Percentiles rank a stretch among this genome's conserved stretches.
Conservation (phyloP, 2,113 vertebrate genomes). For the Malurus alboscapulatus region DNA sequence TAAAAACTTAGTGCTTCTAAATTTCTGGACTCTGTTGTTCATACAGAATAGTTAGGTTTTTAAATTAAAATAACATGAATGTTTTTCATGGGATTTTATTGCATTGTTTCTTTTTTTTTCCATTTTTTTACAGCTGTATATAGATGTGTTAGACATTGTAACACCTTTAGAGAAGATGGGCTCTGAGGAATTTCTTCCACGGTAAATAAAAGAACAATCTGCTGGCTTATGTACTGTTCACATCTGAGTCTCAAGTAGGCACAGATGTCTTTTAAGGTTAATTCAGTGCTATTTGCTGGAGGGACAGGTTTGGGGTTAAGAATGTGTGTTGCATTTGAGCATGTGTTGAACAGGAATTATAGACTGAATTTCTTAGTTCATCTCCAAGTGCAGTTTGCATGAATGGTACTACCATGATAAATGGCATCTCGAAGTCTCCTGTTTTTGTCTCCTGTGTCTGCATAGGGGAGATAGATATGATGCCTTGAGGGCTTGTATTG, state of each 20-base stretch:
- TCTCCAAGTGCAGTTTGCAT: background rate
- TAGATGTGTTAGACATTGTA: slow-evolving; percentile 87
- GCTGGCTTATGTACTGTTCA: background rate
- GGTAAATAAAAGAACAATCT: slow-evolving; percentile 66
- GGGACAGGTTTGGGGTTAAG: background rate
- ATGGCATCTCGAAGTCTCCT: background rate
- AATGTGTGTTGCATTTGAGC: background rate
- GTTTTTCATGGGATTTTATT: background rate
- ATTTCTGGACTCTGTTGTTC: background rate
- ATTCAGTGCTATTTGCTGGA: background rate
- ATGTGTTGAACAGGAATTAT: background rate
- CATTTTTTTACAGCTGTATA: slow-evolving; percentile 82
- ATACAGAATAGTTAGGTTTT: background rate
- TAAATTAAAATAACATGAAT: background rate
- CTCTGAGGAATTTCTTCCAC: slow-evolving; percentile 87
- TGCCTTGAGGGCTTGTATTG: slow-evolving; percentile 90
- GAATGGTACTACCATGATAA: background rate
- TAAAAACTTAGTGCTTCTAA: background rate
- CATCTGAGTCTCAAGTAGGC: background rate
- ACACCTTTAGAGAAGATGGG: slow-evolving; percentile 77
- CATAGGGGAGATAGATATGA: slow-evolving; percentile 91
- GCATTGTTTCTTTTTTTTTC: background rate
- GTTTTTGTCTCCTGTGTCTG: background rate
- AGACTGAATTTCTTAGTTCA: background rate
- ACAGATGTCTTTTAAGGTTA: background rate